Evolutionary conservation across 1,140 invertebrate genomes (phyloP), one percentile per base, ranked within the genome.

Genomic region (Dendroctonus valens): DNA sequence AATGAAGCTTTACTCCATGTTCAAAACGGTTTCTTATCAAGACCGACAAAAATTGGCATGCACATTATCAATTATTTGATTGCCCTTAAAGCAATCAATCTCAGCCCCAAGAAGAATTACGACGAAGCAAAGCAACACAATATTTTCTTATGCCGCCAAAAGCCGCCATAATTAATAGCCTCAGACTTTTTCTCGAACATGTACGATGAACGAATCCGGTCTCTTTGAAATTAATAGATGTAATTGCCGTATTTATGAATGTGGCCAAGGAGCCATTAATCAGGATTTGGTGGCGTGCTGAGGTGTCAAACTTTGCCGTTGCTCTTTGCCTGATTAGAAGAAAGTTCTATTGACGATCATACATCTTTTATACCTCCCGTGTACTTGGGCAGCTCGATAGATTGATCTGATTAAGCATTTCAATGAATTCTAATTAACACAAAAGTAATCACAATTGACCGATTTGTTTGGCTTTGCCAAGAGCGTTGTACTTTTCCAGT

Each of bases 181-280:
- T 41, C 53, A 38, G 39, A 55, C 41, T 55, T 55, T 55, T 55
- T 37, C 26, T 26, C 15, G 39, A 55, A 55, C 53, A 55, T 55
- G 26, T 41, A 55, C 53, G 53, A 55, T 39, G 53, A 55, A 38
- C 53, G 39, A 41, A 41, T 40, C 14, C 26, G 53, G 53, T 41
- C 46, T 50, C 46, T 60, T 60, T 60, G 46, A 60, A 60, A 60
- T 60, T 60, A 60, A 60, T 60, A 60, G 58, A 50, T 50, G 46
- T 60, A 60, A 60, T 60, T 60, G 58, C 46, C 15, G 58, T 60
- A 60, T 60, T 60, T 60, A 60, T 60, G 46, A 60, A 60, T 60
- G 58, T 50, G 39, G 42, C 44, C 58, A 11, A 58, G n/a, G 7
- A 12, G 14, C 15, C 46, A 60, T 60, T 60, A 60, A 60, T 60